phyloP scores from a whole-genome alignment of 2,113 vertebrate species.

The Tachycineta bicolor region DNA sequence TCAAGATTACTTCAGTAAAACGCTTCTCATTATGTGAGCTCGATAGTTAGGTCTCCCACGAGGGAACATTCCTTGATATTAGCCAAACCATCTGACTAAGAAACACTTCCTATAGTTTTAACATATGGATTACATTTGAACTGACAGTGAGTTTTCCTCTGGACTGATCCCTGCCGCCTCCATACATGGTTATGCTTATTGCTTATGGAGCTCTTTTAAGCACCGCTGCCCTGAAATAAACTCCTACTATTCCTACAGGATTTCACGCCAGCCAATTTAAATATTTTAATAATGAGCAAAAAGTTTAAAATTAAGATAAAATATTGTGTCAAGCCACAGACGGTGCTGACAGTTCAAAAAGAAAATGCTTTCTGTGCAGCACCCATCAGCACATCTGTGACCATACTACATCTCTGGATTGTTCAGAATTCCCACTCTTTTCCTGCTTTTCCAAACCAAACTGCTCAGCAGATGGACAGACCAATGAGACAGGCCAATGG shows the following conservation, averaged over 20 bases:
- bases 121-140: slow-evolving; percentile 67
- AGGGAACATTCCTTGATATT: slow-evolving; percentile 38
- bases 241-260: slow-evolving; percentile 56
- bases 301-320: slow-evolving; percentile 60
- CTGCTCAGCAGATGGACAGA: not conserved
- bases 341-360: slow-evolving; percentile 67
- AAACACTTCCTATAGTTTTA: slow-evolving; percentile 60
- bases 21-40: slow-evolving; percentile 15
- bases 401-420: not conserved
- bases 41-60: slow-evolving; percentile 3
- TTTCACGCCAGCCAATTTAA: slow-evolving; percentile 62
- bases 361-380: slow-evolving; percentile 55
- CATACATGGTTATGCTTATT: slow-evolving; percentile 42
- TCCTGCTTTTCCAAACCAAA: not conserved
- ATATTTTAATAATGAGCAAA: slow-evolving; percentile 69
- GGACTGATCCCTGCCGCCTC: slow-evolving; percentile 30
- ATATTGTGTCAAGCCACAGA: slow-evolving; percentile 59
- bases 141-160: slow-evolving; percentile 43
- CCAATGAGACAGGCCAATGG: not conserved
- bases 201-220: slow-evolving; percentile 33
- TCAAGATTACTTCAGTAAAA: not conserved
- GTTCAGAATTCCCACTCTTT: not conserved
- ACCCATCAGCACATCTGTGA: slow-evolving; percentile 39
- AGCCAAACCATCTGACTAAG: slow-evolving; percentile 55
- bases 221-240: slow-evolving; percentile 59